Percentiles rank a stretch among this genome's conserved stretches.
Conservation (phyloP, 2,113 vertebrate species). For the Pleuronectes platessa region DNA sequence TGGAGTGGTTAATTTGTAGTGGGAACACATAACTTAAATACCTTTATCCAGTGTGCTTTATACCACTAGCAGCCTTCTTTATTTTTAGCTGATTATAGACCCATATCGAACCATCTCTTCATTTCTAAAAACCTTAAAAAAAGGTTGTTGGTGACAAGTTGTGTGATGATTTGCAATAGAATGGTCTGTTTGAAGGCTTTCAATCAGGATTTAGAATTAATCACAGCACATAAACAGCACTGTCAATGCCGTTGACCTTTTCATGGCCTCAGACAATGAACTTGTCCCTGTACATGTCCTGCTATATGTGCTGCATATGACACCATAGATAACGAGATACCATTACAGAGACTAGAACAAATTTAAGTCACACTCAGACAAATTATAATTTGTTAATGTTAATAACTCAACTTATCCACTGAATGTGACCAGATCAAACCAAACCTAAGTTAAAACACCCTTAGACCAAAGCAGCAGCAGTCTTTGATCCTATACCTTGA, state of each 20-base stretch:
- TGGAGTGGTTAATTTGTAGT: background rate
- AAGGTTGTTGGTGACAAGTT: background rate
- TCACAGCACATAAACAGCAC: too few relatives aligned
- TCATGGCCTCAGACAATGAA: background rate
- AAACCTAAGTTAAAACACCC: too few relatives aligned
- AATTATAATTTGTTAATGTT: background rate
- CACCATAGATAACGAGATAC: too few relatives aligned
- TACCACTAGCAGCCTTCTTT: too few relatives aligned
- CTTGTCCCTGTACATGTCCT: too few relatives aligned
- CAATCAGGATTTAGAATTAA: background rate
- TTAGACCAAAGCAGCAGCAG: background rate
- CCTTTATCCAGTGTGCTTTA: background rate
- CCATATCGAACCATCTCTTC: background rate
- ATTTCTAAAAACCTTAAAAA: background rate
- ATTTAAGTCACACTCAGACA: too few relatives aligned
- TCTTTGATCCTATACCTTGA: constrained; percentile 81
- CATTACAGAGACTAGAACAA: too few relatives aligned
- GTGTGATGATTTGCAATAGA: background rate
- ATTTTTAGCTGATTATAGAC: too few relatives aligned
- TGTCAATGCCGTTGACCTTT: background rate
- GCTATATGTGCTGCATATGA: too few relatives aligned
- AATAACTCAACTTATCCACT: background rate
- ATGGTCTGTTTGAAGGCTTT: too few relatives aligned
- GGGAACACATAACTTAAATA: background rate
- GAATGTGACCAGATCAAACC: background rate